These are phyloP conservation scores for Pharmacophagus antenor DNA, from an alignment of 2,888 invertebrate genomes.

Conservation along the genomic window DNA sequence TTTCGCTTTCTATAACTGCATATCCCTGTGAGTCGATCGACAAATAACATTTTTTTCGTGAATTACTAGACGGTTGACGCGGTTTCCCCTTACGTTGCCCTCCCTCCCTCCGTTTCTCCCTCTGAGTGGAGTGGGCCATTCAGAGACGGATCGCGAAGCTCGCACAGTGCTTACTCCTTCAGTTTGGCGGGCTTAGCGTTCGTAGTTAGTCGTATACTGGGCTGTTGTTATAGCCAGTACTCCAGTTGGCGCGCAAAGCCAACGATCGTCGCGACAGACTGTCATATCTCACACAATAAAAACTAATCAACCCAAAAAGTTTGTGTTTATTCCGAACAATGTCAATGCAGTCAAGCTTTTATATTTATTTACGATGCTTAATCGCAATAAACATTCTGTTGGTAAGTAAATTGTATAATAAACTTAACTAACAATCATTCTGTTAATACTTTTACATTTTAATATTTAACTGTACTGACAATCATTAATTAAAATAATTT, in stretches of 20 bases:
- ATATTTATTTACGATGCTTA: slow-evolving; percentile 58
- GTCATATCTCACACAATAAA: slow-evolving; percentile 35
- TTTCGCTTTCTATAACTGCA: slow-evolving; percentile 59
- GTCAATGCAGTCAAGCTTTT: slow-evolving; percentile 41
- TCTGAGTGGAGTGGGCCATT: slow-evolving; percentile 72
- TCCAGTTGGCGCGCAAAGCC: slow-evolving; percentile 66
- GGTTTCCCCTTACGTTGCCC: slow-evolving; percentile 76
- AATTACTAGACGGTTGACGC: slow-evolving; percentile 75
- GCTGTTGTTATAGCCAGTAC: slow-evolving; percentile 36
- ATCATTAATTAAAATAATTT: no score
- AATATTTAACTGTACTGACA: no score
- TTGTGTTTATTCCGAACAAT: slow-evolving; percentile 62
- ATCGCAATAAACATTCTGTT: slow-evolving; percentile 53
- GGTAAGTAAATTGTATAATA: slow-evolving; percentile 51
- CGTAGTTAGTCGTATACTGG: slow-evolving; percentile 58
- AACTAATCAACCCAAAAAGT: slow-evolving; percentile 49
- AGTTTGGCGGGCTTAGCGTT: slow-evolving; percentile 76
- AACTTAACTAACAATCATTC: not conserved
- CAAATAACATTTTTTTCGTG: slow-evolving; percentile 80
- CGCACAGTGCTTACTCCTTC: slow-evolving; percentile 63
- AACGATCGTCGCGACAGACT: slow-evolving; percentile 44
- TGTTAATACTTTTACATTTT: not conserved
- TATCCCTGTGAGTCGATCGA: slow-evolving; percentile 61
- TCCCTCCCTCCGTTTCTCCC: slow-evolving; percentile 77
- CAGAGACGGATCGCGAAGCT: slow-evolving; percentile 78